phyloP scores from a whole-genome alignment of 2,888 invertebrate genomes.

The Raillietiella orientalis region DNA sequence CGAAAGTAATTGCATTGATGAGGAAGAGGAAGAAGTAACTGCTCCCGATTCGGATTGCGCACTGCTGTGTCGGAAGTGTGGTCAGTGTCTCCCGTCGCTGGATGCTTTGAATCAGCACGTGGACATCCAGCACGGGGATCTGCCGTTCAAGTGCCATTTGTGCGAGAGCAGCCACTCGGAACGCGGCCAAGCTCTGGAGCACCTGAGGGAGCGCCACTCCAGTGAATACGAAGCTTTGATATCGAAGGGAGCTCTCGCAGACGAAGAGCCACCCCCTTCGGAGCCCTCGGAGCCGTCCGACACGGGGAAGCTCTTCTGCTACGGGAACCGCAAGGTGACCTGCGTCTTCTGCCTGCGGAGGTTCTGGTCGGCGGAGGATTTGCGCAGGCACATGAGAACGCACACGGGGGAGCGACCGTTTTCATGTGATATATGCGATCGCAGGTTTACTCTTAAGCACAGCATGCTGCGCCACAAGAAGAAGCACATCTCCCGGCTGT shows the following conservation, averaged over 20 bases:
- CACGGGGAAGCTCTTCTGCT: slow-evolving; percentile 53
- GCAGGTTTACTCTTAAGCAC: slow-evolving; percentile 69
- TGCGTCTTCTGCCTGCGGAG: slow-evolving; percentile 74
- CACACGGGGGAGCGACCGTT: slow-evolving; percentile 76
- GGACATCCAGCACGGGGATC: slow-evolving; percentile 2
- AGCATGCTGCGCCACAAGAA: slow-evolving; percentile 76
- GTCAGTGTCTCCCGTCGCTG: slow-evolving; percentile 8
- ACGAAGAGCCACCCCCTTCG: slow-evolving; percentile 7
- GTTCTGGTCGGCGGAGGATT: slow-evolving; percentile 80
- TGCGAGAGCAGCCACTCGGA: slow-evolving; percentile 60
- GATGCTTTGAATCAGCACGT: slow-evolving; percentile 1
- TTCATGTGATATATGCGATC: slow-evolving; percentile 56
- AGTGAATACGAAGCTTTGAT: slow-evolving; percentile 48
- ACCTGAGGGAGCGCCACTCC: slow-evolving; percentile 37
- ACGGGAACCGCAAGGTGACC: slow-evolving; percentile 51
- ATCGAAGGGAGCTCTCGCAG: slow-evolving; percentile 11
- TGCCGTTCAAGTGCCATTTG: slow-evolving; percentile 54
- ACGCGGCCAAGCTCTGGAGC: slow-evolving; percentile 41
- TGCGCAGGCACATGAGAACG: slow-evolving; percentile 70
- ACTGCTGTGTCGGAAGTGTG: slow-evolving; percentile 10
- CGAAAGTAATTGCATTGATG: slow-evolving; percentile 8
- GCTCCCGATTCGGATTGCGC: slow-evolving; percentile 8
- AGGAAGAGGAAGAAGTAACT: slow-evolving; percentile 11
- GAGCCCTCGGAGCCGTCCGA: no score
- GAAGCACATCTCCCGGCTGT: slow-evolving; percentile 26